These are phyloP conservation scores for Caenorhabditis macrosperma DNA, from an alignment of 2,888 invertebrate genomes.

Conservation along the genomic window DNA sequence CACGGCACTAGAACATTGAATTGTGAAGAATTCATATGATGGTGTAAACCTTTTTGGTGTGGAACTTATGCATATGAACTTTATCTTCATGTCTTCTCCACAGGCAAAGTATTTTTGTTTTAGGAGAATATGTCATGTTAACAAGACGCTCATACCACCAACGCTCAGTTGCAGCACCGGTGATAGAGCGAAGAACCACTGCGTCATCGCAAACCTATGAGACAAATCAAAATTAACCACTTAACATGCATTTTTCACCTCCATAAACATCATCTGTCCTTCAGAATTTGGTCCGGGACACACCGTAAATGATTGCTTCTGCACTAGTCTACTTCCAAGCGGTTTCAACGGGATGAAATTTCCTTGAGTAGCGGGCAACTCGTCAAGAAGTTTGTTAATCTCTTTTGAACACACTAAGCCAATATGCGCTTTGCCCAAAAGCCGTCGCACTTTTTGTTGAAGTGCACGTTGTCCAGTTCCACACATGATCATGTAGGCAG, in stretches of 20 bases:
- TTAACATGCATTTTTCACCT: conserved; percentile 81
- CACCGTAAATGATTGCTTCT: conserved; percentile 97
- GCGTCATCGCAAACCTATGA: conserved; percentile 92
- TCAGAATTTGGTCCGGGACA: conserved; percentile 94
- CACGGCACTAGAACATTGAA: conserved; percentile 88
- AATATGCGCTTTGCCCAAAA: conserved; percentile 98
- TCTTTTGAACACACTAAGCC: conserved; percentile 97
- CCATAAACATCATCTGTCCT: conserved; percentile 85
- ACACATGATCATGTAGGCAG: conserved; percentile 89
- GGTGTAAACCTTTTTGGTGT: conserved; percentile 92
- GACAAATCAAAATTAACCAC: background rate
- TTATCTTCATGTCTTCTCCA: conserved; percentile 91
- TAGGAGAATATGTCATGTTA: conserved; percentile 99
- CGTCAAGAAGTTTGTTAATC: conserved; percentile 95
- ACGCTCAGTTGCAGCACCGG: conserved; percentile 84
- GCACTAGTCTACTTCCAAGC: conserved; percentile 92
- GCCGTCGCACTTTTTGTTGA: conserved; percentile 87
- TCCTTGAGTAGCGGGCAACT: conserved; percentile 91
- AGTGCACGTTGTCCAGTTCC: conserved; percentile 75
- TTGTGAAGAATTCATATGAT: background rate
- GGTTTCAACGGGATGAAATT: conserved; percentile 98
- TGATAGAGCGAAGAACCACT: conserved; percentile 84
- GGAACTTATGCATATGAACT: conserved; percentile 96
- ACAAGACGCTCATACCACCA: conserved; percentile 99
- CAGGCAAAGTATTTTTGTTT: conserved; percentile 89